These are phyloP conservation scores for Autographa pulchrina DNA, from an alignment of 2,888 invertebrate species.

Conservation along the genomic window DNA sequence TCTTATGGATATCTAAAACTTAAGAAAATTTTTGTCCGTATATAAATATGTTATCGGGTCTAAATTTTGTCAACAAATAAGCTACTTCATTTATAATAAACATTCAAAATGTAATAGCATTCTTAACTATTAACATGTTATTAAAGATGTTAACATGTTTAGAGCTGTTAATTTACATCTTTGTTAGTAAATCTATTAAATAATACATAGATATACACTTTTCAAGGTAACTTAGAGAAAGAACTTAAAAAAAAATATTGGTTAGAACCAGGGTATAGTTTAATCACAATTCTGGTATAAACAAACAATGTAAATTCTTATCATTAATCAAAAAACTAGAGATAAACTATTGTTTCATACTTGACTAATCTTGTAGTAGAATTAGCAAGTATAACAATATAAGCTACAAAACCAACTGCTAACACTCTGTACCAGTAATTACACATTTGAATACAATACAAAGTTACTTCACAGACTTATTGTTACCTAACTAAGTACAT, in stretches of 20 bases:
- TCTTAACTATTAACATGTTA: slow-evolving; percentile 13
- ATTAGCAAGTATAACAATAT: not conserved
- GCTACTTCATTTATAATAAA: too few relatives aligned
- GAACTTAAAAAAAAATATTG: too few relatives aligned
- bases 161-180: slow-evolving; percentile 30
- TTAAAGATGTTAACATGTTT: slow-evolving; percentile 1
- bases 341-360: too few relatives aligned
- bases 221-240: too few relatives aligned
- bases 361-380: not conserved
- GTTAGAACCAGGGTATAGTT: too few relatives aligned
- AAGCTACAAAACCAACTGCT: not conserved
- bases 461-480: slow-evolving; percentile 41
- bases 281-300: too few relatives aligned
- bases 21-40: too few relatives aligned
- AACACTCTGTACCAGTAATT: slow-evolving; percentile 28
- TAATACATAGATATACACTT: not conserved
- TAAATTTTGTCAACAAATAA: too few relatives aligned
- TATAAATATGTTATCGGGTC: too few relatives aligned
- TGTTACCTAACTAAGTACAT: slow-evolving; percentile 32
- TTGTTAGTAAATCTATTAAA: not conserved
- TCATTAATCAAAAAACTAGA: not conserved
- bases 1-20: too few relatives aligned
- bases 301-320: not conserved
- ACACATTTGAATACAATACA: slow-evolving; percentile 49
- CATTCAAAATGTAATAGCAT: not conserved